Evolutionary conservation across 2,888 invertebrate genomes (phyloP).

Genomic region (Pammene fasciana): DNA sequence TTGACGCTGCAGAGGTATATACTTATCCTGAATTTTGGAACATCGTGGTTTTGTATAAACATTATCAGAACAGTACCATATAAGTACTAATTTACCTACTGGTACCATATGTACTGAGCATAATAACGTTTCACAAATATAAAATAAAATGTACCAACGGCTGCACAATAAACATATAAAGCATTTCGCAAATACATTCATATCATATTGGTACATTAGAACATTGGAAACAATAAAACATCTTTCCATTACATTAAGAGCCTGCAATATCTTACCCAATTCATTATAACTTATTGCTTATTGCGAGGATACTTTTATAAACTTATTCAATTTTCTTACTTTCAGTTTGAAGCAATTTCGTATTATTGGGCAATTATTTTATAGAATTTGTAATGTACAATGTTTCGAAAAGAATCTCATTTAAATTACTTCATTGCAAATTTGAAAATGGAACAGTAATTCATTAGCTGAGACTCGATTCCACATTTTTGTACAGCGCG

Average conservation of each 20-base stretch:
- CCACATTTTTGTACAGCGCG: no score
- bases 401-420: background rate
- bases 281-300: slow-evolving; percentile 15
- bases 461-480: no score
- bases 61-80: no score
- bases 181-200: slow-evolving; percentile 22
- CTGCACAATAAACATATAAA: background rate
- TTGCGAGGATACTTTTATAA: background rate
- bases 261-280: slow-evolving; percentile 20
- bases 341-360: background rate
- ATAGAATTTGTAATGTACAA: background rate
- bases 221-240: slow-evolving; percentile 9
- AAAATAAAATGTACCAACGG: no score
- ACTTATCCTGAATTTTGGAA: no score
- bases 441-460: no score
- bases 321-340: slow-evolving; percentile 1
- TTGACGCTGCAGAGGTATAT: no score
- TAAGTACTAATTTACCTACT: no score
- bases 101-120: no score
- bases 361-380: background rate
- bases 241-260: slow-evolving; percentile 11
- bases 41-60: no score
- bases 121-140: no score
- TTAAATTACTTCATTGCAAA: no score
- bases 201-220: slow-evolving; percentile 29